phyloP scores from a whole-genome alignment of 2,797 vertebrate genomes.

The Cossypha niveicapilla region DNA sequence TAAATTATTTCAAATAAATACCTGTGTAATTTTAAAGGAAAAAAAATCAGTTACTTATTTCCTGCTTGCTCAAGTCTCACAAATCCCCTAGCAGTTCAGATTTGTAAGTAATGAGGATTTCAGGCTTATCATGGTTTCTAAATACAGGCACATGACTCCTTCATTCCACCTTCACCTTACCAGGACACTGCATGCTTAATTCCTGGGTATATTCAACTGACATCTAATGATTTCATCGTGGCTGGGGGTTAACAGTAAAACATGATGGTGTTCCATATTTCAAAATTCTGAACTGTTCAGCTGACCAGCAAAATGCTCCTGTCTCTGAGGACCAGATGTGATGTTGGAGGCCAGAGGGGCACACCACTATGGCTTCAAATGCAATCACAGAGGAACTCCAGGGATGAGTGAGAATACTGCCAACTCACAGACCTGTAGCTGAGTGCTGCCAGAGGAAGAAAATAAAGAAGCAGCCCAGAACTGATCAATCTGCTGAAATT shows the following conservation, averaged over 20 bases:
- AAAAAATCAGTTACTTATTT: neutral
- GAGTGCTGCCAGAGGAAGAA: neutral
- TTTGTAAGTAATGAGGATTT: neutral
- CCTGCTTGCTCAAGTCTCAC: neutral
- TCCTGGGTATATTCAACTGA: neutral
- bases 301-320: neutral
- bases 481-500: neutral
- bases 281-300: neutral
- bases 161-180: neutral
- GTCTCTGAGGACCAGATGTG: neutral
- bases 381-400: neutral
- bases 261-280: neutral
- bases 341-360: neutral
- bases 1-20: neutral
- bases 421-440: neutral
- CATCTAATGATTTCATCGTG: neutral
- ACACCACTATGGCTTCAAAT: rapidly evolving
- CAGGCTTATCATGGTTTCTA: slow-evolving; percentile 22
- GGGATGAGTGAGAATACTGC: neutral
- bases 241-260: neutral
- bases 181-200: neutral
- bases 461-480: neutral
- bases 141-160: slow-evolving; percentile 15
- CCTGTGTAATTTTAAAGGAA: neutral
- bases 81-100: neutral